Evolutionary conservation across 2,888 invertebrate genomes (phyloP), one percentile per base, ranked within the genome.

Genomic region (Drosophila mimica): DNA sequence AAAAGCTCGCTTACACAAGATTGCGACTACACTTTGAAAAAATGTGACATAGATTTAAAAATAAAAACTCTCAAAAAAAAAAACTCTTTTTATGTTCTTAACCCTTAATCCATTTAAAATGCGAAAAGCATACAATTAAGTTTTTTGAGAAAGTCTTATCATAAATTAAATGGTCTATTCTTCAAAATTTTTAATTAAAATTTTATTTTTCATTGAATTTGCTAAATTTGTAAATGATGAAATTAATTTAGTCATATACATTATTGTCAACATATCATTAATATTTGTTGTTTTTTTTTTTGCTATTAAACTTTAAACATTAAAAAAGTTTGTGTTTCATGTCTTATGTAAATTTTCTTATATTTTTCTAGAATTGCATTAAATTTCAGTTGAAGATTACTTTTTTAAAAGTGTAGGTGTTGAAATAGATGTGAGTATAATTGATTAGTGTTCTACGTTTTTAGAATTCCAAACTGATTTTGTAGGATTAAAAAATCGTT

Each of bases 1-100:
- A 49, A 30, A 40, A 57, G 31, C 62, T 64, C 62, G 56, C 58
- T n/a, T 70, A 53, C 48, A 49, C 28, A 56, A 58, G 49, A 60
- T 30, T 58, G 31, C 38, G 13, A 2, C 13, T 38, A 56, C 38
- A 56, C 38, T 56, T 15, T 1, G 4, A 2, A 28, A 38, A 49
- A 30, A 28, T 49, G 6, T 30, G 17, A 11, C 9, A 28, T 11
- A 0, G 28, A 3, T 28, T 0, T 0, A 5, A 28, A 17, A 2
- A 8, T 15, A 15, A 25, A 25, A 25, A 25, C 25, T 15, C 15
- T 25, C 15, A 36, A 15, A n/a, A 15, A 20, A 36, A 15, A n/a
- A 15, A 20, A 8, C 8, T 25, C 17, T 17, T 4, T 17, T 38
- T 17, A 2, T 3, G 8, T 1, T 38, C 38, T 2, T 1, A 8